Conservation (phyloP, 2,888 invertebrate species). For the Drosophila mimetica region DNA sequence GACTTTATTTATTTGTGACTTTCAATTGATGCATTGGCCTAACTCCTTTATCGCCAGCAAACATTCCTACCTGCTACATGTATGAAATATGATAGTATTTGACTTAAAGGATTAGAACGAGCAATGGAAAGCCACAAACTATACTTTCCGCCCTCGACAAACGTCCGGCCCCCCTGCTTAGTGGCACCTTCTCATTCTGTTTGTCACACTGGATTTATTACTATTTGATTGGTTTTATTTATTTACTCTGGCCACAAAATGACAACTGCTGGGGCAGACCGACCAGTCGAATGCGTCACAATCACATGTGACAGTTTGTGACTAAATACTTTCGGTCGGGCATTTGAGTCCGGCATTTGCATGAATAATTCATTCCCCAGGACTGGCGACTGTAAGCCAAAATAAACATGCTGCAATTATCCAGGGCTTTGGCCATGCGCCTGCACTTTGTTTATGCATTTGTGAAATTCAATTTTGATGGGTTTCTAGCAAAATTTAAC, state of each 20-base stretch:
- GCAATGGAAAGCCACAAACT: neutral
- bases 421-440: conserved; percentile 15
- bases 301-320: conserved; percentile 58
- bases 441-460: conserved; percentile 36
- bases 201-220: conserved; percentile 43
- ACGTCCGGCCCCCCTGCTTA: neutral
- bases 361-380: conserved; percentile 40
- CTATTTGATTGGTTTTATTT: conserved; percentile 62
- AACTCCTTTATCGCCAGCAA: conserved; percentile 10
- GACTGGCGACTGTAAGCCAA: conserved; percentile 32
- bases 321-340: conserved; percentile 52
- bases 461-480: conserved; percentile 55
- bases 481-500: conserved; percentile 47
- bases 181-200: conserved; percentile 12
- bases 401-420: conserved; percentile 60
- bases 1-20: neutral
- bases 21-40: neutral
- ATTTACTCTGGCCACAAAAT: conserved; percentile 57
- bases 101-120: conserved; percentile 1
- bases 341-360: conserved; percentile 23
- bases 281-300: conserved; percentile 35
- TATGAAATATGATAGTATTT: conserved; percentile 3
- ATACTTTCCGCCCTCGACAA: neutral
- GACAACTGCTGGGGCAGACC: conserved; percentile 43
- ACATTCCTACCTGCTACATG: neutral